phyloP scores from a whole-genome alignment of 2,888 invertebrate species.

The Hoplodrina ambigua region DNA sequence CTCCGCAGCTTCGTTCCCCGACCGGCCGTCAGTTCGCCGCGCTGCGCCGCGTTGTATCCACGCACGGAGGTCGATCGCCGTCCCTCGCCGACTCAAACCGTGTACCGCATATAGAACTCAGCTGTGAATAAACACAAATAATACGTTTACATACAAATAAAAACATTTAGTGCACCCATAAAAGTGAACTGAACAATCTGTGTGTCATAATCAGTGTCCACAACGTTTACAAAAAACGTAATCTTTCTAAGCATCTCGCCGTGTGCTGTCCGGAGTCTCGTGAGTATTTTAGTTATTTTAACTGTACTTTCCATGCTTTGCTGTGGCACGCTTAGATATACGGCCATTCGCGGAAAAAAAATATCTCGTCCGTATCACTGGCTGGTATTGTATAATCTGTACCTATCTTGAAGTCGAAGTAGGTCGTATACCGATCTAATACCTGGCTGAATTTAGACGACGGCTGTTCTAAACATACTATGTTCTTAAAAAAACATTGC shows the following conservation, averaged over 20 bases:
- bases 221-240: slow-evolving; percentile 67
- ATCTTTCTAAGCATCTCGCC: slow-evolving; percentile 77
- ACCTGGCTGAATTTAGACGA: slow-evolving; percentile 66
- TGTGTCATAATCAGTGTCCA: slow-evolving; percentile 70
- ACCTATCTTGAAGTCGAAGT: slow-evolving; percentile 68
- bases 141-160: slow-evolving; percentile 68
- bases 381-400: slow-evolving; percentile 65
- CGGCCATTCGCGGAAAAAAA: slow-evolving; percentile 81
- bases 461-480: slow-evolving; percentile 57
- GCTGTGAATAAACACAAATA: slow-evolving; percentile 75
- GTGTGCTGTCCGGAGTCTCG: slow-evolving; percentile 74
- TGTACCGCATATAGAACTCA: slow-evolving; percentile 75
- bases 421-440: slow-evolving; percentile 71
- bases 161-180: slow-evolving; percentile 73
- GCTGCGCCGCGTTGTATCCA: slow-evolving; percentile 71
- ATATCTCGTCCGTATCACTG: slow-evolving; percentile 65
- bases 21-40: slow-evolving; percentile 77
- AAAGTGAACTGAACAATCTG: slow-evolving; percentile 76
- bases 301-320: slow-evolving; percentile 85
- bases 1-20: slow-evolving; percentile 47
- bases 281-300: slow-evolving; percentile 86
- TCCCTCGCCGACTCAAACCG: slow-evolving; percentile 56
- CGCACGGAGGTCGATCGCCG: slow-evolving; percentile 48
- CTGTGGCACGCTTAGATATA: slow-evolving; percentile 73
- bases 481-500: slow-evolving; percentile 50